phyloP scores from a whole-genome alignment of 2,797 vertebrate species.

The Pelodytes ibericus region DNA sequence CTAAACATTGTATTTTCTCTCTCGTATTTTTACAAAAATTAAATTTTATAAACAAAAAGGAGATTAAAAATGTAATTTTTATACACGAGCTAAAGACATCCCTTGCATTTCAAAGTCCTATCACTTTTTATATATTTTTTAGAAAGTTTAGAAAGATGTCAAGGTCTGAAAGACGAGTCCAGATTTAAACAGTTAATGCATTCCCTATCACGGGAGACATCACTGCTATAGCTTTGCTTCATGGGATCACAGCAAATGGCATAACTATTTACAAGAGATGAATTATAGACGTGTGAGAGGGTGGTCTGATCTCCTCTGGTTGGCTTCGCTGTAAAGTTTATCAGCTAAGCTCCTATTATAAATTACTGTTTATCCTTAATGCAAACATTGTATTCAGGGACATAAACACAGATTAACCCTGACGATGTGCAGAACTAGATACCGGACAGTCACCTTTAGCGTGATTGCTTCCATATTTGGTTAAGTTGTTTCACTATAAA shows the following conservation, averaged over 20 bases:
- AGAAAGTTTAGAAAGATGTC: no score
- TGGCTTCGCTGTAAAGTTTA: conserved; percentile 37
- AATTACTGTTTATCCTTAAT: conserved; percentile 49
- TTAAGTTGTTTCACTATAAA: conserved; percentile 27
- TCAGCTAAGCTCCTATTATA: conserved; percentile 41
- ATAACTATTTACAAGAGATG: conserved; percentile 13
- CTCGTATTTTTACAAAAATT: no score
- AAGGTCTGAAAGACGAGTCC: no score
- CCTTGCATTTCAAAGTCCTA: no score
- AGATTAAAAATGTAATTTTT: no score
- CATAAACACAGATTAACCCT: conserved; percentile 51
- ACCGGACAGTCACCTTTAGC: neutral
- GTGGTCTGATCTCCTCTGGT: conserved; percentile 37
- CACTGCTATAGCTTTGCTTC: no score
- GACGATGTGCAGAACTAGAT: conserved; percentile 40
- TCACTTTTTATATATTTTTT: no score
- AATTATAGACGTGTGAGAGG: conserved; percentile 20
- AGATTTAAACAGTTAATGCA: no score
- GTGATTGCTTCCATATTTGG: conserved; percentile 40
- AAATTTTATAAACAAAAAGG: no score
- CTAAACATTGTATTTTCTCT: no score
- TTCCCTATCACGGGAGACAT: no score
- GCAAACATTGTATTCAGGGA: conserved; percentile 40
- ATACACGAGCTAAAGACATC: no score
- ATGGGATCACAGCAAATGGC: neutral